Conservation (phyloP, 2,113 vertebrate species). For the Aplodontia rufa region DNA sequence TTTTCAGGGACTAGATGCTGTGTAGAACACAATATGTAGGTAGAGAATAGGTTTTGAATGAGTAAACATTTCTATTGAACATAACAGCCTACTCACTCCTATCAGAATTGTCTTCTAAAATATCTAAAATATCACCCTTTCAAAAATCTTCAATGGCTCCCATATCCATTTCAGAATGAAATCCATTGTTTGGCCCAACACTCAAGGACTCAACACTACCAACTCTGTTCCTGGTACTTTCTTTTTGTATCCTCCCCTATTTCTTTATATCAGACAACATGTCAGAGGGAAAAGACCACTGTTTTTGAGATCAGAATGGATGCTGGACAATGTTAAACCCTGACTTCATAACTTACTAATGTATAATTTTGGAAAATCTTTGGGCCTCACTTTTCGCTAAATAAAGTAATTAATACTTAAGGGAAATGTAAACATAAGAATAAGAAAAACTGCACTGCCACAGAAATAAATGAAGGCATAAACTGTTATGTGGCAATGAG, state of each 20-base stretch:
- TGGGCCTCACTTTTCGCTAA: background rate
- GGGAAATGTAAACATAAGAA: background rate
- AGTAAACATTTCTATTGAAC: conserved; percentile 19
- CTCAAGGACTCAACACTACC: too few species aligned
- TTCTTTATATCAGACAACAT: background rate
- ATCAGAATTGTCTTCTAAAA: background rate
- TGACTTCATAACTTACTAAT: background rate
- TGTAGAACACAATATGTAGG: background rate
- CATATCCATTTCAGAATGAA: background rate
- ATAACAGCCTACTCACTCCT: background rate
- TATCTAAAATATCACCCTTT: background rate
- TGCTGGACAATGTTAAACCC: background rate
- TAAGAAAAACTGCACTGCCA: background rate
- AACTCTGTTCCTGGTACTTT: background rate
- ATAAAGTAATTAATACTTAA: conserved; percentile 1
- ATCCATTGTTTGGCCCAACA: background rate
- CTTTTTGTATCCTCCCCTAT: background rate
- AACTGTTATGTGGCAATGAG: background rate
- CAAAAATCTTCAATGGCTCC: background rate
- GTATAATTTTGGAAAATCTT: background rate
- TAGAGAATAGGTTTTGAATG: background rate
- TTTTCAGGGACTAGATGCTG: background rate
- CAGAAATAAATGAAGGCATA: background rate
- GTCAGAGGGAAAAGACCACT: background rate
- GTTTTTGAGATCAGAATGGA: background rate